These are phyloP conservation scores for Apteryx mantelli DNA, from an alignment of 2,113 vertebrate genomes.

Conservation along the genomic window DNA sequence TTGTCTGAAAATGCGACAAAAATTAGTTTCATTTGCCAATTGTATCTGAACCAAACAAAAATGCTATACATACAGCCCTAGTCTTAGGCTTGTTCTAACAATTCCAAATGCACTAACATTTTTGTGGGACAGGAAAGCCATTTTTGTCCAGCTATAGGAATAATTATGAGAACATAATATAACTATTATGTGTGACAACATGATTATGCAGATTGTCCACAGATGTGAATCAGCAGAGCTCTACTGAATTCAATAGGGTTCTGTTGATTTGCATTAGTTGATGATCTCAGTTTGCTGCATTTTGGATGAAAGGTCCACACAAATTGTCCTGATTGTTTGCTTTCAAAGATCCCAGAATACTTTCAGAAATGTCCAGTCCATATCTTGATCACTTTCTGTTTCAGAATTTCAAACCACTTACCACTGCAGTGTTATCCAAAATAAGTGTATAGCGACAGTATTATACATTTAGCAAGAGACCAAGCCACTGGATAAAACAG, in stretches of 20 bases:
- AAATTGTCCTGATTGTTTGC: not conserved
- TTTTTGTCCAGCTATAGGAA: not conserved
- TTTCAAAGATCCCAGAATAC: not conserved
- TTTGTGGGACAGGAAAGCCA: constrained; percentile 8
- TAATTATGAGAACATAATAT: not conserved
- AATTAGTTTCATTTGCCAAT: not conserved
- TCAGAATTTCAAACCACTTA: not conserved
- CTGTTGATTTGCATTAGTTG: not conserved
- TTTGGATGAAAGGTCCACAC: constrained; percentile 8
- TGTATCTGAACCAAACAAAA: not conserved
- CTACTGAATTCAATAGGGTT: not conserved
- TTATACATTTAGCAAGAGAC: not conserved
- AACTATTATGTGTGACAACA: constrained; percentile 20
- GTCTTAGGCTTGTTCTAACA: not conserved
- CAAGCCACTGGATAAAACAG: not conserved
- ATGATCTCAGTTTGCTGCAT: not conserved
- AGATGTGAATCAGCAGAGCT: constrained; percentile 34
- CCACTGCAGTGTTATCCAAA: not conserved
- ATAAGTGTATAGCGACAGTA: not conserved
- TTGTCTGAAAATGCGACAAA: not conserved
- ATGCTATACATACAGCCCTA: not conserved
- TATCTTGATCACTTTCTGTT: not conserved
- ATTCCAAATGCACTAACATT: constrained; percentile 10
- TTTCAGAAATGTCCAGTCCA: not conserved
- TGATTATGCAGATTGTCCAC: constrained; percentile 26